Base-by-base conservation (phyloP, 2,888 invertebrate genomes). In the Spatulosminthurus flaviceps region DNA sequence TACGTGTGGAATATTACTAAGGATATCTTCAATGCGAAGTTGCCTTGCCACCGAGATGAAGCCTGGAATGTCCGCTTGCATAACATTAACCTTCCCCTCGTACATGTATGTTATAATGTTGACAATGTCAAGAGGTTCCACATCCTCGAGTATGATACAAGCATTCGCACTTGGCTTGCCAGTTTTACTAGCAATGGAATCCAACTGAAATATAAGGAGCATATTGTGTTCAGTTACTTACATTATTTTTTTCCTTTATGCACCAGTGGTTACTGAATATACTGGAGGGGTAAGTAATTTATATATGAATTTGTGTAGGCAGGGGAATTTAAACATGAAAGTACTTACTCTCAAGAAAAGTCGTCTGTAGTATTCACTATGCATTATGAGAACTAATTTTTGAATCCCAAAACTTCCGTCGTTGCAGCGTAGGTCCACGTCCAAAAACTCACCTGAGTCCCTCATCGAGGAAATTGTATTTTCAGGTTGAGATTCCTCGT, bases 81-180 rank as follows among this genome's bases (percentile, higher is more conserved):
- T 26, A 1, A 64, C 26, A 64, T 16, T 64, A 24, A 64, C 64
- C 22, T 22, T 64, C 24, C 64, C 64, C 22, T 64, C 64, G 24
- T 64, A 64, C 64, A 64, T 64, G 64, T 64, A 64, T 9, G 64
- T 64, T 26, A 64, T 26, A 24, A 64, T 64, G 24, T 64, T 64
- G 64, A 64, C 64, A 22, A 64, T 22, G 64, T 64, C 64, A 64
- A 64, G 22, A 5, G 26, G 64, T 26, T 64, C 64, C 24, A 64
- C 64, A 64, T 64, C 64, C 64, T 64, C 22, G 2, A 64, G 24
- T 64, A 64, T 24, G 2, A 64, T 22, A 24, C 64, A 64, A 26
- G 64, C 64, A 11, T 24, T 64, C 4, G 24, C 64, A 64, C 24
- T 64, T 9, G 24, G 9, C 26, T 22, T 64, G 24, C 64, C 64